These are phyloP conservation scores for Castor canadensis DNA, from an alignment of 2,113 vertebrate species.

Conservation along the genomic window DNA sequence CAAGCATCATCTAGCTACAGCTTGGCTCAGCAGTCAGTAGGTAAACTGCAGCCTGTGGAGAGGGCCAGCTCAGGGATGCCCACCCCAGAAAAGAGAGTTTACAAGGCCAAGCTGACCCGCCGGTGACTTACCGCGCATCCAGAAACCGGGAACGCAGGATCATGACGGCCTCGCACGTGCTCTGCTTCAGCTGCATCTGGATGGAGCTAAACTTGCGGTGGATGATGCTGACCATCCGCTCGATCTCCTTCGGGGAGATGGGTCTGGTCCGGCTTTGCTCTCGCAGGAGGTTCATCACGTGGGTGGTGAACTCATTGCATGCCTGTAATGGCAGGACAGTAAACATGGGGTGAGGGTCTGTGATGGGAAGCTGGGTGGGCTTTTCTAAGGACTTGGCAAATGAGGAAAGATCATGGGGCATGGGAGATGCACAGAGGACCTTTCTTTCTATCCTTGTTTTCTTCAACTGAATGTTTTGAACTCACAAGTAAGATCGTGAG, in stretches of 20 bases:
- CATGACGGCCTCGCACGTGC: constrained; percentile 99
- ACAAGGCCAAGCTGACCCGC: too few relatives aligned
- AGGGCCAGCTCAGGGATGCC: not conserved
- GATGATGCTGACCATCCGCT: constrained; percentile 99
- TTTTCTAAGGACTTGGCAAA: not conserved
- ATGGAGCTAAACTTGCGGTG: constrained; percentile 99
- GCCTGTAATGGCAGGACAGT: constrained; percentile 86
- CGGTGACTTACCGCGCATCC: constrained; percentile 90
- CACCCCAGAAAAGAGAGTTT: not conserved
- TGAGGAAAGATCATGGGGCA: too few relatives aligned
- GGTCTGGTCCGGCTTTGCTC: constrained; percentile 97
- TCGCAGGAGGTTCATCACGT: constrained; percentile 98
- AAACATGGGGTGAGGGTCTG: constrained; percentile 26
- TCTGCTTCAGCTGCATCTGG: constrained; percentile 99
- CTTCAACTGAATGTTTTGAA: too few relatives aligned
- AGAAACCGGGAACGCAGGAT: constrained; percentile 98
- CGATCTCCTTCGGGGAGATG: constrained; percentile 98
- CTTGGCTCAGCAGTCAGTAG: not conserved
- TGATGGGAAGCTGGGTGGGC: too few relatives aligned
- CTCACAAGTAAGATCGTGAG: too few relatives aligned
- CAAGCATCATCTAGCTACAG: too few relatives aligned
- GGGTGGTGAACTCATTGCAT: constrained; percentile 98
- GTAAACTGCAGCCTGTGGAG: not conserved
- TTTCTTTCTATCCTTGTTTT: too few relatives aligned
- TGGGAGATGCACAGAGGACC: too few relatives aligned